Evolutionary conservation across 2,888 invertebrate genomes (phyloP).

Genomic region (Rhynchonema sp.): DNA sequence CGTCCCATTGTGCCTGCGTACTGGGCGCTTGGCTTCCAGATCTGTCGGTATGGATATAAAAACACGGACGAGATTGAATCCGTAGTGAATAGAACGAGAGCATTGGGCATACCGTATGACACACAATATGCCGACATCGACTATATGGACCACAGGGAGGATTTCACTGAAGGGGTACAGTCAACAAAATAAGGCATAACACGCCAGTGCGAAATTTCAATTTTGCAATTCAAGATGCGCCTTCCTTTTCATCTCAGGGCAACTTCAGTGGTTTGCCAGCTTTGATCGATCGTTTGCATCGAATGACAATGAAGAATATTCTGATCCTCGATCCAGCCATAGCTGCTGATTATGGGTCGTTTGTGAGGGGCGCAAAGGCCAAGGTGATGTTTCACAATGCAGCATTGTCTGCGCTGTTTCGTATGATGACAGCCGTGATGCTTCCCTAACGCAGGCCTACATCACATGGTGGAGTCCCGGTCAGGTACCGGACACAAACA

Average conservation of each 20-base stretch:
- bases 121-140: constrained; percentile 66
- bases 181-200: too few relatives aligned
- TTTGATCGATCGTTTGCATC: constrained; percentile 12
- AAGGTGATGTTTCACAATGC: too few relatives aligned
- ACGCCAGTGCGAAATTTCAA: neutral
- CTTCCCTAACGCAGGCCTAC: too few relatives aligned
- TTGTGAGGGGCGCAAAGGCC: constrained; percentile 12
- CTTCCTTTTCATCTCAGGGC: neutral
- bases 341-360: constrained; percentile 15
- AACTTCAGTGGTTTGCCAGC: neutral
- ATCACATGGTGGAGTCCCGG: neutral
- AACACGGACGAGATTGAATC: constrained; percentile 12
- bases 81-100: constrained; percentile 23
- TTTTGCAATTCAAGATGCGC: neutral
- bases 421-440: too few relatives aligned
- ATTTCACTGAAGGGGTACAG: too few relatives aligned
- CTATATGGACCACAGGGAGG: constrained; percentile 56
- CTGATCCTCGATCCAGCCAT: constrained; percentile 24
- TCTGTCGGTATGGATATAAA: constrained; percentile 17
- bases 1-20: constrained; percentile 24
- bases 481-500: neutral
- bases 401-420: too few relatives aligned
- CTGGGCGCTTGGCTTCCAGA: constrained; percentile 27
- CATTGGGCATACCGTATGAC: constrained; percentile 33
- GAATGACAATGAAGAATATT: constrained; percentile 15